phyloP scores from a whole-genome alignment of 2,888 invertebrate species.

The Caradrina kadenii region DNA sequence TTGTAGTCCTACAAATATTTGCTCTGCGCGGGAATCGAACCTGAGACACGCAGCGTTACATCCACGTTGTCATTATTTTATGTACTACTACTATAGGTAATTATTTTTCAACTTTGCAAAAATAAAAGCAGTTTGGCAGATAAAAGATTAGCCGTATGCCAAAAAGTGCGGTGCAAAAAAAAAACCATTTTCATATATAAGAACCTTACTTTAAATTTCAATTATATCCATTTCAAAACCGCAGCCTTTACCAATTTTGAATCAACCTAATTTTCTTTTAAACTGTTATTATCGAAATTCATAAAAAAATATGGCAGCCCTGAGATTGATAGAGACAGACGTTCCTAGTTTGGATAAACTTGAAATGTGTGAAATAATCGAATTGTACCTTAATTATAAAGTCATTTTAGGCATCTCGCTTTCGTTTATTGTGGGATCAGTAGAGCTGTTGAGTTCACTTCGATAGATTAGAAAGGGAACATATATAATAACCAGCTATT shows the following conservation, averaged over 20 bases:
- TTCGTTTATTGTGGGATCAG: neutral
- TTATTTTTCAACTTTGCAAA: no score
- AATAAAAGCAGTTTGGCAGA: no score
- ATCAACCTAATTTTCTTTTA: constrained; percentile 46
- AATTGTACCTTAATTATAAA: constrained; percentile 39
- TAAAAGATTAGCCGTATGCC: no score
- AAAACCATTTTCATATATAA: no score
- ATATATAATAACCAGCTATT: no score
- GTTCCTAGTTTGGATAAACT: constrained; percentile 42
- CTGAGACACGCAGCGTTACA: no score
- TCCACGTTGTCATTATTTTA: no score
- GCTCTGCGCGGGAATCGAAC: no score
- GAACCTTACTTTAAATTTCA: constrained; percentile 33
- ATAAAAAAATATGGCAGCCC: constrained; percentile 44
- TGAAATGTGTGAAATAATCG: constrained; percentile 47
- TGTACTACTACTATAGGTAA: no score
- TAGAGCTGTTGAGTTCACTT: neutral
- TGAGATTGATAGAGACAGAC: constrained; percentile 47
- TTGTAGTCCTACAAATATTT: no score
- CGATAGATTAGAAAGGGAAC: neutral
- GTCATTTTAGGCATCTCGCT: constrained; percentile 19
- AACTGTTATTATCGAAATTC: constrained; percentile 54
- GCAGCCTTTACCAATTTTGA: constrained; percentile 28
- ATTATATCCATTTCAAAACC: constrained; percentile 40
- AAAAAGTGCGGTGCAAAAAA: no score